Evolutionary conservation across 2,888 invertebrate genomes (phyloP), one percentile per base, ranked within the genome.

Genomic region (Cyaniris semiargus): DNA sequence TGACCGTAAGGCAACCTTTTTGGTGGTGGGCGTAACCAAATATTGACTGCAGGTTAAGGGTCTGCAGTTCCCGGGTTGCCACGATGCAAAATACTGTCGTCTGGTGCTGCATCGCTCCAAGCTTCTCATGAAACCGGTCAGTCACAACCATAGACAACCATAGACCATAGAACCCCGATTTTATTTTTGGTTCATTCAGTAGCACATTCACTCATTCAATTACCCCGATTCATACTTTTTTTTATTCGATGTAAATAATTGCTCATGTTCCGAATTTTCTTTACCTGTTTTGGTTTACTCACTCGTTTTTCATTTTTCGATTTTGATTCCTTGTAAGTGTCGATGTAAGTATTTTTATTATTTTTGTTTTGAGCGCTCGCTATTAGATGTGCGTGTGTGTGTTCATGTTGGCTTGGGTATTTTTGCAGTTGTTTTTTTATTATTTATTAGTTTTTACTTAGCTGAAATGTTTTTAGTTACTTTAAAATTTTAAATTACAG

Each of bases 61-160:
- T 94, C 96, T 98, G 94, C 97, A 97, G 96, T 98, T 98, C 95
- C 98, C 98, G 93, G 98, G 98, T 95, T 97, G 97, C 95, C 97
- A 98, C 95, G 98, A 98, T 96, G 97, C 97, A 92, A 96, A 96
- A 95, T 98, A 98, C 96, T 98, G 98, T 96, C 97, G 98, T 93
- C 97, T 98, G 96, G 97, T 99, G 94, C 96, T 98, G 95, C 98
- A 98, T 94, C 97, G 98, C 95, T 99, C 98, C 95, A 97, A 98
- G 94, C 97, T 98, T 95, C 97, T 98, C 94, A 96, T 99, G 95
- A 97, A 96, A 95, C 97, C 98, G 98, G 98, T 99, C 97, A 97
- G 97, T 96, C 93, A 15, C 15, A 66, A 66, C 66, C 66, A 66
- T 85, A 84, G 82, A 82, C 66, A 66, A 15, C 66, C 66, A 66